Base-by-base conservation (phyloP, 2,888 invertebrate genomes). In the Galeopsomyia nigrocyanea region DNA sequence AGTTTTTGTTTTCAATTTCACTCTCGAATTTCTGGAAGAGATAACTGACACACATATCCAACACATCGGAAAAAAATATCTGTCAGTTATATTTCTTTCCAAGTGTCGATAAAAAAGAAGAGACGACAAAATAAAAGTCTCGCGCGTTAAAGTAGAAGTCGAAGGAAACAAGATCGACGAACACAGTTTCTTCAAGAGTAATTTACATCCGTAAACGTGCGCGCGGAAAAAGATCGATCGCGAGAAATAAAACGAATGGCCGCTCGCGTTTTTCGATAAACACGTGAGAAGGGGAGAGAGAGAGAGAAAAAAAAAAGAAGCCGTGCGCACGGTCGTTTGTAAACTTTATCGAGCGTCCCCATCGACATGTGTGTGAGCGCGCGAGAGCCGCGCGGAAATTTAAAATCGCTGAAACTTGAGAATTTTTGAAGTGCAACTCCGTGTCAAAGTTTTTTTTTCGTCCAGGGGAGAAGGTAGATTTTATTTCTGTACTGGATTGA, bases 201-300 rank as follows among this genome's bases (percentile, higher is more conserved):
- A 71, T 71, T 71, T 66, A 71, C 71, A 71, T 71, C 46, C 62
- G 66, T 66, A 55, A 71, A 66, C 31, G 71, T 53, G 51, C 31
- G 21, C 49, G 47, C 22, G 21, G 39, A 39, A 39, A 47, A 66
- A 60, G 60, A 63, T 62, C 69, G 69, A 69, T 69, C 69, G 50
- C 39, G 55, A 47, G 13, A 39, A 65, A 60, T 60, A 56, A 61
- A 65, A 66, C 56, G 71, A 39, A 71, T 70, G 17, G 70, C 61
- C 7, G 39, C 39, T 39, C 7, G 39, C 39, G 13, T 39, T 65
- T n/a, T 50, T 61, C 66, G 71, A 61, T 71, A 71, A 71, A 71
- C 71, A 71, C 55, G 17, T 10, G 10, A 39, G 39, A 39, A 39
- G 13, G 13, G 6, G 49, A n/a, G 26, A 16, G 53, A n/a, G 31